These are phyloP conservation scores for Lasiurus cinereus DNA, from an alignment of 2,113 vertebrate species.

Conservation along the genomic window DNA sequence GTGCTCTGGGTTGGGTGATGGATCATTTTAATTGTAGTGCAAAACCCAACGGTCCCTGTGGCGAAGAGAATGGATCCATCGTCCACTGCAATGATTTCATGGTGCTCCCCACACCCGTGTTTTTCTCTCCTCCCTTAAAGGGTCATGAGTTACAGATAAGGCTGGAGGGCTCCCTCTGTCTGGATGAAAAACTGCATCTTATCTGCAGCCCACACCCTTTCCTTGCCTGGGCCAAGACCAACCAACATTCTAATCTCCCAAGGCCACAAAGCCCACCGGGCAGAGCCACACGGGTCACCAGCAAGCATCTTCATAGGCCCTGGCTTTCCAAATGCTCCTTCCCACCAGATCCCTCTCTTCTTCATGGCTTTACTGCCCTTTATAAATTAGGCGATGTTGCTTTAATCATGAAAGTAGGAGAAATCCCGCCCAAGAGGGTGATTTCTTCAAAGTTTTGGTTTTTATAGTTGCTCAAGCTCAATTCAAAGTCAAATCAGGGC, in stretches of 20 bases:
- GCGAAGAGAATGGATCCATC: background rate
- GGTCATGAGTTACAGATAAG: background rate
- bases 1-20: constrained; percentile 43
- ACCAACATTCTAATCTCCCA: background rate
- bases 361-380: constrained; percentile 62
- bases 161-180: background rate
- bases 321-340: background rate
- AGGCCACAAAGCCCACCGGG: background rate
- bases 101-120: background rate
- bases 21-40: constrained; percentile 59
- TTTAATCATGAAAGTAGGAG: constrained; percentile 79
- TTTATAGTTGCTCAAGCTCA: constrained; percentile 83
- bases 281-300: background rate
- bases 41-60: background rate
- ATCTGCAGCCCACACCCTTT: background rate
- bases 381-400: constrained; percentile 71
- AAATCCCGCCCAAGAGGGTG: constrained; percentile 64
- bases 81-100: too few relatives aligned
- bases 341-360: background rate
- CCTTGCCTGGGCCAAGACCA: constrained; percentile 14
- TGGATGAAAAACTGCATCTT: constrained; percentile 11
- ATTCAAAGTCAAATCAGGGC: constrained; percentile 81
- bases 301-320: background rate
- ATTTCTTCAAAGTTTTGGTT: constrained; percentile 82
- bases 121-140: background rate